Conservation (phyloP, 2,888 invertebrate species). For the Danaus chrysippus region DNA sequence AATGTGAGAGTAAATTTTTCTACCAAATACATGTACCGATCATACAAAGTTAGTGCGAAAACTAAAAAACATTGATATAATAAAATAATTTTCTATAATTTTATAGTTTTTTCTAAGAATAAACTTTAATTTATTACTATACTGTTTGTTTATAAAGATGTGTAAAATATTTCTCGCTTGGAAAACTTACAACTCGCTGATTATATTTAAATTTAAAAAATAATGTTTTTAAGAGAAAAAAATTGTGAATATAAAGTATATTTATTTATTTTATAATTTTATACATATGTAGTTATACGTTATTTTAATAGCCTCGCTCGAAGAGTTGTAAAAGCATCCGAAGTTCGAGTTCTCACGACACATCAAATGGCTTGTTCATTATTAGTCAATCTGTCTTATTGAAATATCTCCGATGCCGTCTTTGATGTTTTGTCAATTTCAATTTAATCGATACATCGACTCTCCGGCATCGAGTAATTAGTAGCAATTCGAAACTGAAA, state of each 20-base stretch:
- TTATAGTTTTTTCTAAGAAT: too few species aligned
- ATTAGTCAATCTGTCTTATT: slow-evolving; percentile 76
- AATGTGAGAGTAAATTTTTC: slow-evolving; percentile 17
- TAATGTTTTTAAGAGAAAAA: too few species aligned
- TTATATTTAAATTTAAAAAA: too few species aligned
- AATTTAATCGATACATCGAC: slow-evolving; percentile 44
- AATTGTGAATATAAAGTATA: neutral
- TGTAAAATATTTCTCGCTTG: too few species aligned
- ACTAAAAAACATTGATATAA: too few species aligned
- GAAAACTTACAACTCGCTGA: too few species aligned
- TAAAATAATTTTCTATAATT: too few species aligned
- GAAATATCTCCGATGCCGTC: slow-evolving; percentile 60
- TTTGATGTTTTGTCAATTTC: slow-evolving; percentile 69
- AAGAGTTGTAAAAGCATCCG: slow-evolving; percentile 69
- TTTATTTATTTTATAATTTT: neutral
- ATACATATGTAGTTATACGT: slow-evolving; percentile 36
- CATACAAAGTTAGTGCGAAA: too few species aligned
- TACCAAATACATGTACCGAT: too few species aligned
- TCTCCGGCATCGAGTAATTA: slow-evolving; percentile 54
- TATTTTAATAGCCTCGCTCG: slow-evolving; percentile 40
- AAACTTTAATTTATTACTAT: too few species aligned
- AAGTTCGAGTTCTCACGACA: slow-evolving; percentile 73
- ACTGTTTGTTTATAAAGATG: too few species aligned
- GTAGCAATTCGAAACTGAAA: slow-evolving; percentile 34
- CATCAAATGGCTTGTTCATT: slow-evolving; percentile 70